These are phyloP conservation scores for Tachina fera DNA, from an alignment of 2,888 invertebrate genomes.

Conservation along the genomic window DNA sequence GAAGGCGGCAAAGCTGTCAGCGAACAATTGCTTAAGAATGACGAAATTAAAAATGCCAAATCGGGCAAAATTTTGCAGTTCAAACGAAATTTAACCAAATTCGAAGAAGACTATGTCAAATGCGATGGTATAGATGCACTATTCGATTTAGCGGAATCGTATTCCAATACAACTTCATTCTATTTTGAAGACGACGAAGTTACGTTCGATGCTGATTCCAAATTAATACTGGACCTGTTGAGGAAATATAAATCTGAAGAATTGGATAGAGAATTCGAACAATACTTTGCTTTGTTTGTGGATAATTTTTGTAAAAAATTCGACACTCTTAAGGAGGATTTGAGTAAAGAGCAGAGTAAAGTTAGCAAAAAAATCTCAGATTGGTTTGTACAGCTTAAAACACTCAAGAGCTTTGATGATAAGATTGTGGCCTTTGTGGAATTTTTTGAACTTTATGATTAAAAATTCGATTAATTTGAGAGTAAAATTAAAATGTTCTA, in stretches of 20 bases:
- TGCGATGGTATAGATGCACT: conserved; percentile 49
- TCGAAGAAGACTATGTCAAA: conserved; percentile 33
- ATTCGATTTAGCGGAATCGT: conserved; percentile 60
- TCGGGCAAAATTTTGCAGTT: conserved; percentile 27
- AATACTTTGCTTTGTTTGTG: conserved; percentile 53
- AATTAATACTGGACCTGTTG: conserved; percentile 31
- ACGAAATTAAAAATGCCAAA: conserved; percentile 1
- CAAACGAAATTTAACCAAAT: conserved; percentile 61
- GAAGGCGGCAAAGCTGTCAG: conserved; percentile 53
- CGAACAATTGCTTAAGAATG: conserved; percentile 56
- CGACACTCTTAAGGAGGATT: conserved; percentile 26
- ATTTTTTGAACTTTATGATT: conserved; percentile 41
- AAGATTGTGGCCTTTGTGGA: conserved; percentile 47
- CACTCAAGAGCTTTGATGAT: conserved; percentile 39
- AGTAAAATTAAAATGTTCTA: too few species aligned
- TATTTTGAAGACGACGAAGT: conserved; percentile 45
- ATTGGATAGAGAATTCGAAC: conserved; percentile 61
- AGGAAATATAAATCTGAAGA: conserved; percentile 63
- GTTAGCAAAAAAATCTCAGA: conserved; percentile 17
- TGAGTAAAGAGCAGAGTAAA: conserved; percentile 16
- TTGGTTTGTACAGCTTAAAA: conserved; percentile 41
- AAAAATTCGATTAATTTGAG: too few species aligned
- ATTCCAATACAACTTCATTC: conserved; percentile 64
- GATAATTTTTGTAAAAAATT: conserved; percentile 47
- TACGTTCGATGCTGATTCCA: conserved; percentile 28